Conservation (phyloP, 2,797 vertebrate species). For the Garrulus glandarius region DNA sequence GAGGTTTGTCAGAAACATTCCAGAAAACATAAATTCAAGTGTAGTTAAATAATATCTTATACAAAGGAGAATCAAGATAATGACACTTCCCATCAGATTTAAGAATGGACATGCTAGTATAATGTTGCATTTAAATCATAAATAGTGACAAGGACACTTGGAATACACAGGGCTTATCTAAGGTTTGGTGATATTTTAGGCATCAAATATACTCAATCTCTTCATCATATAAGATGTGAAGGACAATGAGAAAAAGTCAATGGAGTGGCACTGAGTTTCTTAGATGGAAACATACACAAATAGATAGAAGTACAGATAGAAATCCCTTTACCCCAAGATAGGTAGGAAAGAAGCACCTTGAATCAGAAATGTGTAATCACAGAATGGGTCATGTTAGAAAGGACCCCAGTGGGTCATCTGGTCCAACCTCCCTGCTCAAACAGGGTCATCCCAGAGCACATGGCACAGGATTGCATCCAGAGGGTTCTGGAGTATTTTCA, state of each 20-base stretch:
- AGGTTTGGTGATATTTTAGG: background rate
- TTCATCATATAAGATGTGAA: background rate
- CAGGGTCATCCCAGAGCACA: background rate
- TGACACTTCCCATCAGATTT: background rate
- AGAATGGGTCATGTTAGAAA: background rate
- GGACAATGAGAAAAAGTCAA: accelerated
- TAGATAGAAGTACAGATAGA: background rate
- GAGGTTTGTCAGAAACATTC: background rate
- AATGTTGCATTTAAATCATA: background rate
- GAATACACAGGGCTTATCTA: background rate
- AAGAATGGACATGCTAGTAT: background rate
- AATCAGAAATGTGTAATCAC: background rate
- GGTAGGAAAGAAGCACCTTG: background rate
- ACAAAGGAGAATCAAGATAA: background rate
- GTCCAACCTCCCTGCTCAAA: background rate
- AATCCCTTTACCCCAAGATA: background rate
- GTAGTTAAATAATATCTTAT: background rate
- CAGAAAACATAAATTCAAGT: background rate
- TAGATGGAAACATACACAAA: background rate
- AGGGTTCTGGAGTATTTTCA: background rate
- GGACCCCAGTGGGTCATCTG: background rate
- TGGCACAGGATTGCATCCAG: background rate
- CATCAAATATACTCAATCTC: background rate
- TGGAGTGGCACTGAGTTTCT: background rate
- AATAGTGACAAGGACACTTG: background rate